Conservation (phyloP, 2,888 invertebrate species). For the Buathra laborator region DNA sequence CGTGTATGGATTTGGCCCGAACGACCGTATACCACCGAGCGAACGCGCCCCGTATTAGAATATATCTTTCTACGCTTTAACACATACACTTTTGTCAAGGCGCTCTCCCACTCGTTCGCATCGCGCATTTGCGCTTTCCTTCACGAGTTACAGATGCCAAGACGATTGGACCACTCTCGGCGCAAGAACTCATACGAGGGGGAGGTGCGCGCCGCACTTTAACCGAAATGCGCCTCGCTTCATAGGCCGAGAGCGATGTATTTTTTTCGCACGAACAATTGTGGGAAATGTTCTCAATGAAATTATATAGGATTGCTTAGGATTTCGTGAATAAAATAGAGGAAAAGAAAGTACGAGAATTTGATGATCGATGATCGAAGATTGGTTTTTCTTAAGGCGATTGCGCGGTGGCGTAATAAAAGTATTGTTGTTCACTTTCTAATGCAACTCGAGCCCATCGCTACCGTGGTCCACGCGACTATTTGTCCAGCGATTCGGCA, state of each 20-base stretch:
- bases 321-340: no score
- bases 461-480: constrained; percentile 13
- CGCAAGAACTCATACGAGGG: background rate
- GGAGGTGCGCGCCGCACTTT: constrained; percentile 2
- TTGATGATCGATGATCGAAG: no score
- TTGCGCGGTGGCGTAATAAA: no score
- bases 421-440: constrained; percentile 1
- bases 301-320: no score
- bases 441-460: constrained; percentile 31
- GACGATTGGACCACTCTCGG: constrained; percentile 49
- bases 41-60: constrained; percentile 63
- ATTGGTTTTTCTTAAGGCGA: no score
- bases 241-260: no score
- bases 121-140: constrained; percentile 11
- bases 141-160: constrained; percentile 52
- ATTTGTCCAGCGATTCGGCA: constrained; percentile 36
- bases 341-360: no score
- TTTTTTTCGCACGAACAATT: no score
- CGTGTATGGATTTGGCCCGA: constrained; percentile 15
- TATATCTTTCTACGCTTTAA: constrained; percentile 54
- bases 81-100: constrained; percentile 28
- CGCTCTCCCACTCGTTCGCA: background rate
- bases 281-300: no score
- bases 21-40: constrained; percentile 56
- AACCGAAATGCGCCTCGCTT: no score